Conservation (phyloP, 2,113 vertebrate species). For the Reinhardtius hippoglossoides region DNA sequence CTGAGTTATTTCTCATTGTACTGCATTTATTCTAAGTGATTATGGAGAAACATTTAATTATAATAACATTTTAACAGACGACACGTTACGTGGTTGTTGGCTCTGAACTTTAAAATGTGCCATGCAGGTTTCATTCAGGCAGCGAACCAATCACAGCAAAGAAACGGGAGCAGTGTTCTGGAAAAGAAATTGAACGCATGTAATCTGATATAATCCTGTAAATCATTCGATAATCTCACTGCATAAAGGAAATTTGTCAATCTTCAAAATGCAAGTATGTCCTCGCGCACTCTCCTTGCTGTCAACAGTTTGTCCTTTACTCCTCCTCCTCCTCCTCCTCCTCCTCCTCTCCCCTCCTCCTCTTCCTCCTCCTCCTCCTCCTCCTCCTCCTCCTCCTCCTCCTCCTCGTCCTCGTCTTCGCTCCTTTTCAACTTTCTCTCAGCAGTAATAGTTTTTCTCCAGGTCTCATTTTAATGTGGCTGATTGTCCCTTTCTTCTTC, state of each 20-base stretch:
- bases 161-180: no score
- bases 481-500: slow-evolving; percentile 58
- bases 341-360: slow-evolving; percentile 16
- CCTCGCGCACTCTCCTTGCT: slow-evolving; percentile 34
- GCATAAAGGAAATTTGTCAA: slow-evolving; percentile 2
- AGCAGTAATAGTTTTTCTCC: slow-evolving; percentile 68
- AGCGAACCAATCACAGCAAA: no score
- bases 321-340: background rate
- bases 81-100: no score
- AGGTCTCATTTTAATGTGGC: slow-evolving; percentile 69
- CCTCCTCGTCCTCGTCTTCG: slow-evolving; percentile 11
- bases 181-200: background rate
- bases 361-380: slow-evolving; percentile 6
- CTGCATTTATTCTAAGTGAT: no score
- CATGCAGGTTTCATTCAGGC: no score
- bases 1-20: no score
- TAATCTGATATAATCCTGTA: slow-evolving; percentile 17
- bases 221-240: slow-evolving; percentile 12
- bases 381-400: background rate
- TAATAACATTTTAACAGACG: no score
- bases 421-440: slow-evolving; percentile 54
- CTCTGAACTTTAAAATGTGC: no score
- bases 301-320: slow-evolving; percentile 41
- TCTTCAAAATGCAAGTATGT: slow-evolving; percentile 85
- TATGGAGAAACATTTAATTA: no score